phyloP scores from a whole-genome alignment of 1,140 invertebrate genomes.

The Orchestia grillus region DNA sequence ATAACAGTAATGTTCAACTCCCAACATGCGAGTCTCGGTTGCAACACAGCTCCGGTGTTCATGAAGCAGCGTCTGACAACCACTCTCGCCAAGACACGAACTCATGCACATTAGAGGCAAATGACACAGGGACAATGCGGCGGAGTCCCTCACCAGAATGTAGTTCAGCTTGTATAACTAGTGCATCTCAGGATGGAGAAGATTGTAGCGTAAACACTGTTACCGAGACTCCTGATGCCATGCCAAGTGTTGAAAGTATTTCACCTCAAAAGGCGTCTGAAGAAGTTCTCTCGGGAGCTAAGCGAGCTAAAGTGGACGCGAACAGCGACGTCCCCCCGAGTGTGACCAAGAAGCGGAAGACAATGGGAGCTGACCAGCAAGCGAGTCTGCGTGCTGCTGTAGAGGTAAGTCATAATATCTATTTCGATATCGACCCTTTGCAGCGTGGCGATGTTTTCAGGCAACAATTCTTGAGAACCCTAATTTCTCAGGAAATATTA shows the following conservation, averaged over 20 bases:
- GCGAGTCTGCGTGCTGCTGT: conserved; percentile 16
- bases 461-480: too few relatives aligned
- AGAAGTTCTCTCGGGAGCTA: not conserved
- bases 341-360: not conserved
- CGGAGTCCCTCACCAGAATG: not conserved
- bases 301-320: not conserved
- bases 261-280: not conserved
- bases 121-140: not conserved
- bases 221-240: not conserved
- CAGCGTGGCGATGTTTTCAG: too few relatives aligned
- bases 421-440: too few relatives aligned
- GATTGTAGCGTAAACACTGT: not conserved
- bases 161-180: not conserved
- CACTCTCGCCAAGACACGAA: not conserved
- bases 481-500: too few relatives aligned
- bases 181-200: not conserved
- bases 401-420: not conserved
- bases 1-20: not conserved
- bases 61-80: not conserved
- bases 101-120: not conserved
- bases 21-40: not conserved
- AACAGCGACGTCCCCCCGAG: conserved; percentile 25
- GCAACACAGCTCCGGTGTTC: not conserved
- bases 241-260: not conserved
- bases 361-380: not conserved